Conservation (phyloP, 2,888 invertebrate species). For the Cremastinae sp. region DNA sequence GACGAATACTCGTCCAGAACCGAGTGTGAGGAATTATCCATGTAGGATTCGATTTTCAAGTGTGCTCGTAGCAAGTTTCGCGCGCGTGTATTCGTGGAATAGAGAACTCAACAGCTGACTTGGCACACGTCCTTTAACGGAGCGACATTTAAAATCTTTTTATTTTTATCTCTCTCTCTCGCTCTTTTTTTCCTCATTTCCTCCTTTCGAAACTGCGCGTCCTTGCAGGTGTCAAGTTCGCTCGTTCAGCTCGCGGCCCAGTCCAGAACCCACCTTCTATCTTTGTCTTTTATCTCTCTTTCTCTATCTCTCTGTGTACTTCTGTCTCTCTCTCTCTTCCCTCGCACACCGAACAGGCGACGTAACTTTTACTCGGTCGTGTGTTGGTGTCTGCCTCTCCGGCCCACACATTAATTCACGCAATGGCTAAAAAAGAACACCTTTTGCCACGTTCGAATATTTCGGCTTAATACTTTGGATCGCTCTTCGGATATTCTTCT, state of each 20-base stretch:
- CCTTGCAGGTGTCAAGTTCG: slow-evolving; percentile 80
- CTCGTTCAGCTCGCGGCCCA: slow-evolving; percentile 57
- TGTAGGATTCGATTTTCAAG: neutral
- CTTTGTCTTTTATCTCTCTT: neutral
- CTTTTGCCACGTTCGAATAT: slow-evolving; percentile 23
- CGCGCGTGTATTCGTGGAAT: slow-evolving; percentile 18
- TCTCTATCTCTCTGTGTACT: too few species aligned
- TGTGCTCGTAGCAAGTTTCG: neutral
- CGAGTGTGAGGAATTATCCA: neutral
- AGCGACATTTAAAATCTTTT: slow-evolving; percentile 64
- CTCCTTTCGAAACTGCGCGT: slow-evolving; percentile 78
- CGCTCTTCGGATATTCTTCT: slow-evolving; percentile 42
- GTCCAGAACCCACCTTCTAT: slow-evolving; percentile 26
- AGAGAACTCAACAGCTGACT: slow-evolving; percentile 64
- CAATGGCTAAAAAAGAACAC: neutral
- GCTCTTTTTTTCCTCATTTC: slow-evolving; percentile 73
- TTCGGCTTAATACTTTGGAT: slow-evolving; percentile 11
- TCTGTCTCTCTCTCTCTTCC: too few species aligned
- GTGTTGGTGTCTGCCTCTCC: neutral
- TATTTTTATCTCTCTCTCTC: slow-evolving; percentile 62
- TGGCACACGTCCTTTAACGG: slow-evolving; percentile 75
- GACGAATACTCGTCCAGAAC: neutral
- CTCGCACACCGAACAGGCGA: too few species aligned
- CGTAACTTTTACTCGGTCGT: too few species aligned
- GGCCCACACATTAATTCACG: slow-evolving; percentile 11